Evolutionary conservation across 30 jellyfish, hydroid and myxozoan species (phyloP).

Genomic region (Catostylus mosaicus): DNA sequence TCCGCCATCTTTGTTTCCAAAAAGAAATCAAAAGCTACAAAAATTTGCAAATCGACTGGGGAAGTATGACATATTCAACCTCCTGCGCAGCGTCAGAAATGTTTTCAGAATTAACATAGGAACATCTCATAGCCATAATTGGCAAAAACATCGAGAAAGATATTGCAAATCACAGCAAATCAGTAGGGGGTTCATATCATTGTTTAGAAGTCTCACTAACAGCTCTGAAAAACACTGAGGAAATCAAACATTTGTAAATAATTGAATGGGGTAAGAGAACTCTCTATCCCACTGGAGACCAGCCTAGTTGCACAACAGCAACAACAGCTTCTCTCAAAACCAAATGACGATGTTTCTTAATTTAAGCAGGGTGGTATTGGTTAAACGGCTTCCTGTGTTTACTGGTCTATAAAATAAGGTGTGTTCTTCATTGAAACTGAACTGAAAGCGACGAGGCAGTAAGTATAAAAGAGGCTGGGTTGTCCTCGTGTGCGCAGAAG

Average conservation of each 20-base stretch:
- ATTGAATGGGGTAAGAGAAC: background rate
- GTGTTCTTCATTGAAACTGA: background rate
- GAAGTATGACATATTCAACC: too few relatives aligned
- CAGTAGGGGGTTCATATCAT: constrained; percentile 26
- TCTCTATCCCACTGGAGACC: background rate
- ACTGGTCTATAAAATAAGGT: background rate
- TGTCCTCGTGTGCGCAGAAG: background rate
- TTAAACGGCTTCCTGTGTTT: constrained; percentile 11
- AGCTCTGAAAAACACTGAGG: constrained; percentile 11
- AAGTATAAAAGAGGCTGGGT: background rate
- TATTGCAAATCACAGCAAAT: constrained; percentile 19
- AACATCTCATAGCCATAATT: constrained; percentile 3
- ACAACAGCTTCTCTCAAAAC: background rate
- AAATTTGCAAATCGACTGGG: too few relatives aligned
- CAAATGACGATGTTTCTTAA: background rate
- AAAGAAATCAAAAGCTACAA: too few relatives aligned
- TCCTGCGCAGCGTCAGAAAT: constrained; percentile 13
- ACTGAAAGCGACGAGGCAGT: background rate
- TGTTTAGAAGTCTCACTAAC: constrained; percentile 14
- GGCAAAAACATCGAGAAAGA: background rate
- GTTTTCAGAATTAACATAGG: constrained; percentile 8
- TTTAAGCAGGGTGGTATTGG: constrained; percentile 1
- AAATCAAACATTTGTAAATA: background rate
- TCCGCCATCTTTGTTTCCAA: too few relatives aligned
- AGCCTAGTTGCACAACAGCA: background rate